Evolutionary conservation across 2,888 invertebrate genomes (phyloP), one percentile per base, ranked within the genome.

Genomic region (Sceliomorpha sp.): DNA sequence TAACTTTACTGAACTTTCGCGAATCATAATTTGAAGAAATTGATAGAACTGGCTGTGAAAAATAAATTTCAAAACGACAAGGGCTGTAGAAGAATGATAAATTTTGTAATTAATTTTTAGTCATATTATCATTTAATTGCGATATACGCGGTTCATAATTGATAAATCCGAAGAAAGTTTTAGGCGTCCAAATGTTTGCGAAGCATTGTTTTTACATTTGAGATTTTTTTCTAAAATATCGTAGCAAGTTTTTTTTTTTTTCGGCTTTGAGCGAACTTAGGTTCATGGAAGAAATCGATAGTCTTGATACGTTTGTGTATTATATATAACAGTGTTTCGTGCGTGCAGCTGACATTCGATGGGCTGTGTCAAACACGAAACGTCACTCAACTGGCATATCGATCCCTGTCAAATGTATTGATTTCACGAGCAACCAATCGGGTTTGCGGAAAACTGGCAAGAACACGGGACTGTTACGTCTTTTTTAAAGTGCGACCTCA

Each of bases 401-500:
- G 60, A 60, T 55, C 42, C 48, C 62, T 68, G 60, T 62, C 60
- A 68, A 51, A 56, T 15, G 50, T 68, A 56, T 68, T 67, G 59
- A 58, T 51, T 45, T 53, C 32, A 13, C 39, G 29, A 39, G n/a
- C 50, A 15, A 14, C 50, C 50, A 51, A 51, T 51, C 39, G 12
- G 12, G 12, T 20, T 7, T 12, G 37, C 53, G 42, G 34, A 20
- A 26, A 40, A 34, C n/a, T 53, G 51, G 32, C 51, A 53, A 17
- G 13, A 40, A 42, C 34, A 34, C n/a, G 20, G 20, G 17, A 10
- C 32, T 24, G 20, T 42, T 10, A 26, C 6, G 3, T 5, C n/a
- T 4, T 34, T 36, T 36, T 20, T 6, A 10, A 24, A 20, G 20
- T 5, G 12, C 17, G 2, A 36, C n/a, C n/a, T 24, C 14, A 20